phyloP scores from a whole-genome alignment of 2,797 vertebrate species.

The Echeneis naucrates region DNA sequence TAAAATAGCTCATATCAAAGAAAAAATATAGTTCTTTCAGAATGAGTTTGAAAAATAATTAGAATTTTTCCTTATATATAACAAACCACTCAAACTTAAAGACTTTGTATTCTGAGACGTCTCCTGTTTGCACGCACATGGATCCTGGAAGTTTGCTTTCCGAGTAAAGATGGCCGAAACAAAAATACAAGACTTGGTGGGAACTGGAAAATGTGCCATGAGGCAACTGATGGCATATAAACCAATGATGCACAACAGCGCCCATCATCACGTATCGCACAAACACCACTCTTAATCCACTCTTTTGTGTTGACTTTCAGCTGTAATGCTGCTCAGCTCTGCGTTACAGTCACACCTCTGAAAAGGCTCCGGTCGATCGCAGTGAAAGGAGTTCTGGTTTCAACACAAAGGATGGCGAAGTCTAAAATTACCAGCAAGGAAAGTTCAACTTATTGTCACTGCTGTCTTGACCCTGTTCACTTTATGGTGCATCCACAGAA shows the following conservation, averaged over 20 bases:
- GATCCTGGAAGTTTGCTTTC: neutral
- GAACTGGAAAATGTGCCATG: neutral
- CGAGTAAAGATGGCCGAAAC: neutral
- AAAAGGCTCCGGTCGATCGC: neutral
- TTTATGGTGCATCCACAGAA: slow-evolving; percentile 2
- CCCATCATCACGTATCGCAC: neutral
- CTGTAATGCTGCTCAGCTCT: neutral
- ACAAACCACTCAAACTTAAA: too few species aligned
- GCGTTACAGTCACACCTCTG: neutral
- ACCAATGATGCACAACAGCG: neutral
- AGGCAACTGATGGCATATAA: neutral
- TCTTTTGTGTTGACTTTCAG: neutral
- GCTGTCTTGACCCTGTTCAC: slow-evolving; percentile 51
- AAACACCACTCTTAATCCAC: neutral
- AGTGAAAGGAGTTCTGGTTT: slow-evolving; percentile 47
- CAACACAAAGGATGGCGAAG: slow-evolving; percentile 7
- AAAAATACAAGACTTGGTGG: too few species aligned
- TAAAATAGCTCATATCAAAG: too few species aligned
- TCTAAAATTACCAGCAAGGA: slow-evolving; percentile 39
- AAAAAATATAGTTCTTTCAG: too few species aligned
- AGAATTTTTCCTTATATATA: too few species aligned
- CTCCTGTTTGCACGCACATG: neutral
- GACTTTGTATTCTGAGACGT: neutral
- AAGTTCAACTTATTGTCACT: slow-evolving; percentile 39
- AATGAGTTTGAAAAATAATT: too few species aligned